Evolutionary conservation across 2,888 invertebrate species (phyloP).

Genomic region (Drosophila ochracea): DNA sequence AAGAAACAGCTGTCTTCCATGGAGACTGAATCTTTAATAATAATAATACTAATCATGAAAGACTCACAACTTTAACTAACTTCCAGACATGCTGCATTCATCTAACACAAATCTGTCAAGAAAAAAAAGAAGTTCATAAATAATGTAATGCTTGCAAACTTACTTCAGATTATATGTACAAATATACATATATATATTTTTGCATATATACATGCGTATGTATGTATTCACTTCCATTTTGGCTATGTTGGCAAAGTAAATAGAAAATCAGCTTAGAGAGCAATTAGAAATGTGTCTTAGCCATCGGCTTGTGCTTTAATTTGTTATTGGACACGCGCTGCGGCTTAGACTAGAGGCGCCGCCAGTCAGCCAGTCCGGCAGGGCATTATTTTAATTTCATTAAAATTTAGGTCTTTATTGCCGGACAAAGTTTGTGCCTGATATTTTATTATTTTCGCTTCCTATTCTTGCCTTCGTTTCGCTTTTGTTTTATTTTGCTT

Average conservation of each 20-base stretch:
- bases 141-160: background rate
- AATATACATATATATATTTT: background rate
- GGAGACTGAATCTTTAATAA: background rate
- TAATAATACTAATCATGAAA: background rate
- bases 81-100: background rate
- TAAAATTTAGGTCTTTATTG: constrained; percentile 54
- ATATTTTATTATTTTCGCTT: constrained; percentile 33
- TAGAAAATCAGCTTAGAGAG: constrained; percentile 35
- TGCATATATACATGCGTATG: background rate
- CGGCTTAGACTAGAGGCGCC: constrained; percentile 26
- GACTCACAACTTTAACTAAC: background rate
- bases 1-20: background rate
- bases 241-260: constrained; percentile 5
- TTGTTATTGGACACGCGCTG: constrained; percentile 44
- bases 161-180: background rate
- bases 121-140: background rate
- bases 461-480: constrained; percentile 6
- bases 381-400: constrained; percentile 61
- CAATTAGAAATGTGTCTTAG: constrained; percentile 42
- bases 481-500: constrained; percentile 1
- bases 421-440: constrained; percentile 52
- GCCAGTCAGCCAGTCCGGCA: constrained; percentile 1
- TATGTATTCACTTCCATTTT: background rate
- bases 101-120: background rate
- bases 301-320: constrained; percentile 29